Conservation (phyloP, 2,113 vertebrate genomes). For the human region DNA sequence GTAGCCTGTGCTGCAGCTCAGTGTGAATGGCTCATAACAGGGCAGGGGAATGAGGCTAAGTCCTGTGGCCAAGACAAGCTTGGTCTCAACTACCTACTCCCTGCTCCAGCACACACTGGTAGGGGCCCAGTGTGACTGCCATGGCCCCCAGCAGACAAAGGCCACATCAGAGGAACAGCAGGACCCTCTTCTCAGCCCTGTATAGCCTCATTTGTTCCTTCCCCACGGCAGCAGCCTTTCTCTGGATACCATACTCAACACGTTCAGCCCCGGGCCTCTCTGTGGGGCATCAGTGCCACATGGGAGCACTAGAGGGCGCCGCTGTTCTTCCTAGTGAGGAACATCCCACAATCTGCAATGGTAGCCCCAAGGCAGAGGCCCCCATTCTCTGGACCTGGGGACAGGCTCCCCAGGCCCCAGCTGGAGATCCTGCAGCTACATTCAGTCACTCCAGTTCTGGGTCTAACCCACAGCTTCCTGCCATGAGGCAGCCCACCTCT, state of each 20-base stretch:
- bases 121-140: background rate
- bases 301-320: slow-evolving; percentile 69
- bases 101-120: no score
- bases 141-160: accelerated
- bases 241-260: background rate
- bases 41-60: background rate
- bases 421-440: background rate
- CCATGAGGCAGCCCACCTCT: background rate
- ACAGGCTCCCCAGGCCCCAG: background rate
- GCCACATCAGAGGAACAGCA: background rate
- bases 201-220: background rate
- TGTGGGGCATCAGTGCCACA: background rate
- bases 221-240: background rate
- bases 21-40: background rate
- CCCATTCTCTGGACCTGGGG: background rate
- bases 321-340: slow-evolving; percentile 25
- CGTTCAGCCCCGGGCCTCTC: background rate
- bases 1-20: background rate
- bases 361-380: background rate
- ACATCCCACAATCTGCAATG: background rate
- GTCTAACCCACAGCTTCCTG: background rate
- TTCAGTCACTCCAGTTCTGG: background rate
- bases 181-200: background rate
- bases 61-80: background rate
- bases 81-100: background rate